phyloP scores from a whole-genome alignment of 1,140 invertebrate species.

The Lethocerus indicus region DNA sequence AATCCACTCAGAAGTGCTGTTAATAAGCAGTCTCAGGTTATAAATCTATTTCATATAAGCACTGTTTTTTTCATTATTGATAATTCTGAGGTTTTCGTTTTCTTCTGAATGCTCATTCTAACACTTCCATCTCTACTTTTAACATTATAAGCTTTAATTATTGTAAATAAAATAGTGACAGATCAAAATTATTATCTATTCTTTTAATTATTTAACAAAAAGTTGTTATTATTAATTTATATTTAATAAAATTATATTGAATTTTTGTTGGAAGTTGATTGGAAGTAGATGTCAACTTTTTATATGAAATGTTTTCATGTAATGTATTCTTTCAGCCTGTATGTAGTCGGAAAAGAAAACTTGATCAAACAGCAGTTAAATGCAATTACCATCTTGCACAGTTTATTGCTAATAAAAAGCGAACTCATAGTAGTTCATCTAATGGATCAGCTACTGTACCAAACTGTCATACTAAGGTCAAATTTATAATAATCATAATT shows the following conservation, averaged over 20 bases:
- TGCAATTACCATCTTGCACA: conserved; percentile 7
- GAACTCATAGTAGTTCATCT: background rate
- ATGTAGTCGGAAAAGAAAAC: background rate
- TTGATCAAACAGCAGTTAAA: background rate
- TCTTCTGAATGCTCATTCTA: background rate
- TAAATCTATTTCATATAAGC: no score
- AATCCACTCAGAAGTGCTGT: conserved; percentile 54
- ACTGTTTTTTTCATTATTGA: no score
- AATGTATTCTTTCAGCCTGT: background rate
- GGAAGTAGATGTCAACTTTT: background rate
- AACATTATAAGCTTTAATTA: background rate
- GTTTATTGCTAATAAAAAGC: conserved; percentile 12
- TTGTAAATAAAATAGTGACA: no score
- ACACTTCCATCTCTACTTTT: background rate
- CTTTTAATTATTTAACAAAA: no score
- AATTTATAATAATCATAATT: no score
- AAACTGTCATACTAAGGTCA: conserved; percentile 1
- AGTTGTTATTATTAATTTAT: no score
- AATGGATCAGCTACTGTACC: background rate
- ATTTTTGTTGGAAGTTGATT: background rate
- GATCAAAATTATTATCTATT: no score
- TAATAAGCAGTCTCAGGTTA: conserved; percentile 41
- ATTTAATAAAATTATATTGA: background rate
- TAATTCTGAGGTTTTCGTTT: background rate
- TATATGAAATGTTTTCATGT: background rate